Conservation (phyloP, 2,888 invertebrate species). For the Pyrocoelia pectoralis region DNA sequence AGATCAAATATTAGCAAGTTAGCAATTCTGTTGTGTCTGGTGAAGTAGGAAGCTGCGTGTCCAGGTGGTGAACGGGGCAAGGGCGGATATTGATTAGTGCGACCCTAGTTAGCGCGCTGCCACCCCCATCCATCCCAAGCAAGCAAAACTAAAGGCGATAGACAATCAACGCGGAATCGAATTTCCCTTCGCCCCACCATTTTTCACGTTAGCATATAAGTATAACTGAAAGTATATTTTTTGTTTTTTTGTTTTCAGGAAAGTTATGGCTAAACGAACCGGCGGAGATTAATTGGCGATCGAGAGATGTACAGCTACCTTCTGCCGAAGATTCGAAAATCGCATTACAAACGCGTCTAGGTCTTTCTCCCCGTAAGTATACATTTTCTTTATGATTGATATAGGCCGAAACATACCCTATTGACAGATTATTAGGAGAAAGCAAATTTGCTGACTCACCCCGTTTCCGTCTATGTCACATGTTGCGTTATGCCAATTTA, state of each 20-base stretch:
- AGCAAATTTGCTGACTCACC: conserved; percentile 56
- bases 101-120: conserved; percentile 60
- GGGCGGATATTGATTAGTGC: conserved; percentile 60
- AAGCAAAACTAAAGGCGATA: conserved; percentile 41
- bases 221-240: neutral
- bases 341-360: conserved; percentile 59
- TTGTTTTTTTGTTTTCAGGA: conserved; percentile 53
- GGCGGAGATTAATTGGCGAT: conserved; percentile 59
- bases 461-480: conserved; percentile 53
- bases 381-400: conserved; percentile 54
- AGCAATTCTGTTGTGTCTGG: conserved; percentile 48
- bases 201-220: neutral
- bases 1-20: conserved; percentile 29
- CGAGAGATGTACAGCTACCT: conserved; percentile 57
- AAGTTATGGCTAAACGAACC: conserved; percentile 62
- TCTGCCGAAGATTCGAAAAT: conserved; percentile 60
- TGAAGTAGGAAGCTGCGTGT: conserved; percentile 52
- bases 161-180: conserved; percentile 35
- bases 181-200: conserved; percentile 13
- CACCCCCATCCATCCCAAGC: conserved; percentile 41
- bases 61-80: conserved; percentile 42
- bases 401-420: conserved; percentile 50
- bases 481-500: conserved; percentile 46
- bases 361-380: conserved; percentile 60
- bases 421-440: conserved; percentile 57